Conservation (phyloP, 2,888 invertebrate species). For the Meganola albula region DNA sequence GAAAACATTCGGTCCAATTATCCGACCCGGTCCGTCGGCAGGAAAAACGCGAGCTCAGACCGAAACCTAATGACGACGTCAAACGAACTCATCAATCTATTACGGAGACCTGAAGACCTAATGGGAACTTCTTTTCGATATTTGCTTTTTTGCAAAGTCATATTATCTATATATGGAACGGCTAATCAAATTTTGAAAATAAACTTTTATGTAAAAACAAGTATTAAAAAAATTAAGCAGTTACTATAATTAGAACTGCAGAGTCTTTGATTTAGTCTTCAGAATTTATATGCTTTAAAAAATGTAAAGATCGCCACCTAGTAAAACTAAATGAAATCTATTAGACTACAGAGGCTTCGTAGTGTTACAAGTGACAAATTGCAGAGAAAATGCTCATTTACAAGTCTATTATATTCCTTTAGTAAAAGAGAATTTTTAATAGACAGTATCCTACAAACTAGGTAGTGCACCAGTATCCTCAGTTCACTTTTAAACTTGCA, state of each 20-base stretch:
- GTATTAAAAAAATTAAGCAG: too few relatives aligned
- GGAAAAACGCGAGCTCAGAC: slow-evolving; percentile 55
- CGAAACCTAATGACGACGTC: slow-evolving; percentile 70
- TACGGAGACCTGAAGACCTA: slow-evolving; percentile 38
- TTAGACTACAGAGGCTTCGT: slow-evolving; percentile 9
- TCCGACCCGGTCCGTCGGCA: slow-evolving; percentile 41
- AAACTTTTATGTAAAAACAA: too few relatives aligned
- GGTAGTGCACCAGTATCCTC: slow-evolving; percentile 22
- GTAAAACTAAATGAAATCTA: slow-evolving; percentile 9
- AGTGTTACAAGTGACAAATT: slow-evolving; percentile 20
- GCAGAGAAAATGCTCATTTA: slow-evolving; percentile 24
- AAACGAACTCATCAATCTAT: slow-evolving; percentile 67
- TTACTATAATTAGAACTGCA: too few relatives aligned
- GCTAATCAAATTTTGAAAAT: too few relatives aligned
- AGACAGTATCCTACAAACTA: slow-evolving; percentile 40
- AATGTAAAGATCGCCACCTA: slow-evolving; percentile 9
- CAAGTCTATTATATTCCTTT: slow-evolving; percentile 26
- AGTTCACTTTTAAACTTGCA: slow-evolving; percentile 48
- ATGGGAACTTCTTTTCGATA: slow-evolving; percentile 19
- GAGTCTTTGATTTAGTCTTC: too few relatives aligned
- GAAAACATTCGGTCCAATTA: slow-evolving; percentile 73
- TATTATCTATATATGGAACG: too few relatives aligned
- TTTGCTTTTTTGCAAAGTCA: slow-evolving; percentile 11
- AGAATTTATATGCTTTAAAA: too few relatives aligned
- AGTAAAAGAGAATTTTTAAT: slow-evolving; percentile 43